Conservation (phyloP, 53 echinoderm and acorn worm genomes). For the Arbacia lixula region DNA sequence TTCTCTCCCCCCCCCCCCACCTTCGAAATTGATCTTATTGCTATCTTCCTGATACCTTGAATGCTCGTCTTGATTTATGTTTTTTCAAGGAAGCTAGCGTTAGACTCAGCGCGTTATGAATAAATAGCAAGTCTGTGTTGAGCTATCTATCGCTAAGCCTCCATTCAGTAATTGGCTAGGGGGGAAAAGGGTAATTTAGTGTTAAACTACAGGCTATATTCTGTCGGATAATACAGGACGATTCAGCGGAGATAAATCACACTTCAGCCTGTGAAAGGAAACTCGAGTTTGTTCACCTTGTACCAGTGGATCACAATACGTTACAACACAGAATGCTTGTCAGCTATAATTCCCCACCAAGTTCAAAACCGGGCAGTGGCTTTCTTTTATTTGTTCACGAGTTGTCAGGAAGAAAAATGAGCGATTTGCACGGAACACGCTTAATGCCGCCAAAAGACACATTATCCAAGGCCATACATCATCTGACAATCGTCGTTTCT, state of each 20-base stretch:
- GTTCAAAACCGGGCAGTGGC: conserved; percentile 50
- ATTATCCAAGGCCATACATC: conserved; percentile 39
- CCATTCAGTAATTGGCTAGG: no score
- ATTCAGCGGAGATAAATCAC: conserved; percentile 46
- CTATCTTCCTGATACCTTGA: no score
- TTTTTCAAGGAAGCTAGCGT: no score
- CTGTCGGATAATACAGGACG: conserved; percentile 9
- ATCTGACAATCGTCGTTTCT: conserved; percentile 41
- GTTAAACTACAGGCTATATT: conserved; percentile 21
- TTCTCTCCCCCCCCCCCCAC: no score
- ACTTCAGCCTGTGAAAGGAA: conserved; percentile 24
- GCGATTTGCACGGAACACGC: conserved; percentile 43
- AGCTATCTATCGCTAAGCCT: no score
- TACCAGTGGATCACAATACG: conserved; percentile 40
- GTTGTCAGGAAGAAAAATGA: conserved; percentile 56
- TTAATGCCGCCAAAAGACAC: conserved; percentile 44
- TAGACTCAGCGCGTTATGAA: no score
- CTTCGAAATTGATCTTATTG: no score
- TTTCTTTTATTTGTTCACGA: conserved; percentile 25
- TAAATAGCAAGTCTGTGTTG: no score
- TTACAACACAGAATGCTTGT: conserved; percentile 51
- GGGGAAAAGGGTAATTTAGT: conserved; percentile 30
- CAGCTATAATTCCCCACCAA: conserved; percentile 40
- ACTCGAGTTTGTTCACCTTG: conserved; percentile 33
- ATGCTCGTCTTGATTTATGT: no score